Evolutionary conservation across 2,797 vertebrate species (phyloP).

Genomic region (Amazona ochrocephala): DNA sequence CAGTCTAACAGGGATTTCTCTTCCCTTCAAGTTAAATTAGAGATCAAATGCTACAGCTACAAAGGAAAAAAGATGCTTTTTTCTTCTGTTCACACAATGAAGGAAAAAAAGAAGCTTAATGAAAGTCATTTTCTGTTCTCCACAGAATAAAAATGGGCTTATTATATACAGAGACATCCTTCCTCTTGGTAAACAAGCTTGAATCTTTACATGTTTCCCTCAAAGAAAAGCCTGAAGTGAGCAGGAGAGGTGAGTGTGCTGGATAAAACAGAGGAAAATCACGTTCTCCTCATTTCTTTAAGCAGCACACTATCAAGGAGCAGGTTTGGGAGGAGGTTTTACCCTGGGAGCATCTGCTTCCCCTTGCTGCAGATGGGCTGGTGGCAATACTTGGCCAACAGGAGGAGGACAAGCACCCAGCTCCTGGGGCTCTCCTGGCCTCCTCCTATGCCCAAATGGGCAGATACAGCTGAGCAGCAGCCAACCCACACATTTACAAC

Average conservation of each 20-base stretch:
- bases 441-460: background rate
- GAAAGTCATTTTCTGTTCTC: background rate
- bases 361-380: background rate
- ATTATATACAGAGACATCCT: background rate
- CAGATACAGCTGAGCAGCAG: background rate
- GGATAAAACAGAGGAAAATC: rapidly evolving
- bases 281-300: background rate
- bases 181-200: background rate
- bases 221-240: background rate
- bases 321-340: background rate
- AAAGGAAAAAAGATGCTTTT: background rate
- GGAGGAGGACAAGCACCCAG: background rate
- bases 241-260: background rate
- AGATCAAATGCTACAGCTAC: slow-evolving; percentile 28
- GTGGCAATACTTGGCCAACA: background rate
- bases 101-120: background rate
- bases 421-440: background rate
- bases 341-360: background rate
- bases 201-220: background rate
- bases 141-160: background rate
- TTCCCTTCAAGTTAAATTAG: slow-evolving; percentile 7
- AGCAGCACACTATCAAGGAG: background rate
- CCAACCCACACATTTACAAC: background rate
- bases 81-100: background rate
- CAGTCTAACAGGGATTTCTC: background rate